These are phyloP conservation scores for Potorous gilbertii DNA, from an alignment of 2,797 vertebrate genomes.

Conservation along the genomic window DNA sequence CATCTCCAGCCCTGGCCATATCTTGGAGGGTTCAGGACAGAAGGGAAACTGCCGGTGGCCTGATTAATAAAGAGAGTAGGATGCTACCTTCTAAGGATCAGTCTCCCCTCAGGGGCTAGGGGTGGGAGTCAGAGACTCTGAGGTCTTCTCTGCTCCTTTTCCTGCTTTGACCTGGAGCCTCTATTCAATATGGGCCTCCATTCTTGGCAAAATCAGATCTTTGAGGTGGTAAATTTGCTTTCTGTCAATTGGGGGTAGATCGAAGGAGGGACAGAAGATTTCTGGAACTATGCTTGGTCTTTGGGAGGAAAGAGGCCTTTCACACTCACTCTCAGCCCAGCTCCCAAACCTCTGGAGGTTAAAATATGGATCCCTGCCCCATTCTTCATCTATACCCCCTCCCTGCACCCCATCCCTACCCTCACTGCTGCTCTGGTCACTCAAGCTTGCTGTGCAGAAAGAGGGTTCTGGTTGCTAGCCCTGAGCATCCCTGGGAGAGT, in stretches of 20 bases:
- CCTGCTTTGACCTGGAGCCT: constrained; percentile 47
- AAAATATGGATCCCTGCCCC: neutral
- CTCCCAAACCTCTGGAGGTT: neutral
- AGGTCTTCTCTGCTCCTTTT: constrained; percentile 45
- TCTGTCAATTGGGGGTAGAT: neutral
- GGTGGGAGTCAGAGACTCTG: neutral
- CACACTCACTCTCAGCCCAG: neutral
- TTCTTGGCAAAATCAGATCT: neutral
- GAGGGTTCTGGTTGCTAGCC: neutral
- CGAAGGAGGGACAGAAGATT: neutral
- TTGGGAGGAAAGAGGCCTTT: neutral
- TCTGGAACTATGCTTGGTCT: neutral
- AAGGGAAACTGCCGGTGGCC: neutral
- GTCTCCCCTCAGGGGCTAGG: neutral
- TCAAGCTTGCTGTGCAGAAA: neutral
- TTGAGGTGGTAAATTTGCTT: neutral
- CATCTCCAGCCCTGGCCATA: neutral
- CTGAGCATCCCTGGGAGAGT: neutral
- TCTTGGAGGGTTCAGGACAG: neutral
- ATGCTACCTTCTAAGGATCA: neutral
- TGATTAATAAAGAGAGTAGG: neutral
- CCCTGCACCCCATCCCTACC: neutral
- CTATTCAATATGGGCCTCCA: neutral
- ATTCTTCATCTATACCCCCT: neutral
- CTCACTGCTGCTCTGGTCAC: neutral